These are phyloP conservation scores for Malurus elegans DNA, from an alignment of 2,113 vertebrate genomes.

Conservation along the genomic window DNA sequence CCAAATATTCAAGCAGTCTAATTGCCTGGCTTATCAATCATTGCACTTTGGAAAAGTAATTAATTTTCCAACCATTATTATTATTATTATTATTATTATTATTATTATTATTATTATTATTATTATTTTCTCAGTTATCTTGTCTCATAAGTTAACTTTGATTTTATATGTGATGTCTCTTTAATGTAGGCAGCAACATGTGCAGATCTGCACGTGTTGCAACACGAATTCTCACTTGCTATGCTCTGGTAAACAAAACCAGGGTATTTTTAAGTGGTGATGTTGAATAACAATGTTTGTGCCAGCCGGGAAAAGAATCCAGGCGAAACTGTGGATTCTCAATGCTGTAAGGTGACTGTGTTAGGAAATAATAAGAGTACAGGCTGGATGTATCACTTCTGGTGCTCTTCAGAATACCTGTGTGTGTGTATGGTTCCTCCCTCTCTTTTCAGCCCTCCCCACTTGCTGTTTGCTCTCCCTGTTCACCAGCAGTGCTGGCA, in stretches of 20 bases:
- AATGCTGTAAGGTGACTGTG: not conserved
- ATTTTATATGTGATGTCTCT: not conserved
- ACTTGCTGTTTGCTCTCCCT: not conserved
- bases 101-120: not conserved
- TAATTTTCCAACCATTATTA: not conserved
- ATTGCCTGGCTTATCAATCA: not conserved
- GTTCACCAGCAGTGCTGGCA: not conserved
- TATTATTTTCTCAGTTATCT: not conserved
- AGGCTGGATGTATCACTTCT: not conserved
- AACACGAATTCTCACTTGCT: not conserved
- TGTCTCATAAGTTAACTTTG: not conserved
- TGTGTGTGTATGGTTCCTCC: not conserved
- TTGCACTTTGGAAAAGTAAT: not conserved
- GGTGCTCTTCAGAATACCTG: not conserved
- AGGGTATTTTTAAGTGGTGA: not conserved
- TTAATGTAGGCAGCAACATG: not conserved
- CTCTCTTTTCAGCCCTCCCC: not conserved
- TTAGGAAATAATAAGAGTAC: not conserved
- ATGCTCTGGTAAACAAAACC: not conserved
- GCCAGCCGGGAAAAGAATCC: not conserved
- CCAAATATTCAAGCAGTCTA: not conserved
- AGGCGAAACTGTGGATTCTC: not conserved
- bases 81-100: not conserved
- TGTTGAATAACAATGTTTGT: not conserved
- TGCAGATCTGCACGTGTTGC: not conserved